phyloP scores from a whole-genome alignment of 2,113 vertebrate genomes.

The Pavo muticus region DNA sequence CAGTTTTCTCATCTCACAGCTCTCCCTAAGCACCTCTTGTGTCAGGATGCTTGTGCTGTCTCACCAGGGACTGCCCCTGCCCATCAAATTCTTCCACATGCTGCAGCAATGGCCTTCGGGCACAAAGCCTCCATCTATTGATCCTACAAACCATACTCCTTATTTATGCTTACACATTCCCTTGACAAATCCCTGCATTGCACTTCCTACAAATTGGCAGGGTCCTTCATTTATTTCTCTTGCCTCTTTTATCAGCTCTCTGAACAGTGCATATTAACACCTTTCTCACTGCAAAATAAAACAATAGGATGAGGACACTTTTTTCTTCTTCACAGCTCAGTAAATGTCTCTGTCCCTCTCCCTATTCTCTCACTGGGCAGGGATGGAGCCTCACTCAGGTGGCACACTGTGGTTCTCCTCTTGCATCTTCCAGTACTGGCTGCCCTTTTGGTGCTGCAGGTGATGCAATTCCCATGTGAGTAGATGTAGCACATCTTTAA shows the following conservation, averaged over 20 bases:
- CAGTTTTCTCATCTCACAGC: not conserved
- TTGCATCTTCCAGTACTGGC: not conserved
- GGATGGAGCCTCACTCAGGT: not conserved
- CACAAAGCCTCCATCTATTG: not conserved
- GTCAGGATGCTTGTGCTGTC: not conserved
- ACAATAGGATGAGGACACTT: accelerated
- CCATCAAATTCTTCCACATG: not conserved
- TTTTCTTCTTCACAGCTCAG: not conserved
- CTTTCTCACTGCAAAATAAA: not conserved
- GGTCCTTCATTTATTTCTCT: not conserved
- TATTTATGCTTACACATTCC: not conserved
- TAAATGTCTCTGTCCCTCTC: not conserved
- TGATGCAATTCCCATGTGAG: not conserved
- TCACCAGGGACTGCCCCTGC: not conserved
- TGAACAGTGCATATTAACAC: not conserved
- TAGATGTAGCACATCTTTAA: constrained; percentile 58
- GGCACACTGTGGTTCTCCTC: not conserved
- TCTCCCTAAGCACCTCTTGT: not conserved
- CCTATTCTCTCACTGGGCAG: not conserved
- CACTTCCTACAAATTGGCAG: not conserved
- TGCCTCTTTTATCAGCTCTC: not conserved
- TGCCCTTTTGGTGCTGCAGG: not conserved
- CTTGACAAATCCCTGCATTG: accelerated
- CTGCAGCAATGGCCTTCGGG: not conserved
- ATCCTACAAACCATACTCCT: not conserved